Evolutionary conservation across 1,140 invertebrate genomes (phyloP), one percentile per base, ranked within the genome.

Genomic region (Panulirus ornatus): DNA sequence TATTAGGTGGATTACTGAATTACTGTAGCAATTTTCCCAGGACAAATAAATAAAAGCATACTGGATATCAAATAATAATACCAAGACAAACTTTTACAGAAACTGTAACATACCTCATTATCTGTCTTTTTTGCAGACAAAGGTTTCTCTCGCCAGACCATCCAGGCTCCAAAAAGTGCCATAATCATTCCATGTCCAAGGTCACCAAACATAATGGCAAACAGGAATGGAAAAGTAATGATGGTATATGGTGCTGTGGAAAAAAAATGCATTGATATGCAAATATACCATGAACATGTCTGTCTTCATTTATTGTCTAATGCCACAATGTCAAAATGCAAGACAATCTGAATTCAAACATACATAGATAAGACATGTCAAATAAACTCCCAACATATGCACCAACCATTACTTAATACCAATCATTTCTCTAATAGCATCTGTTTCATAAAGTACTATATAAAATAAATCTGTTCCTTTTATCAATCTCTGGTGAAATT

Each of bases 141-240:
- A 38, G 91, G 88, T 54, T 93, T 93, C 91, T 95, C 94, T 88
- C 94, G 94, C 3, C 96, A 58, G n/a, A 96, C 94, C 93, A 96
- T 94, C 93, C 94, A 96, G 0, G 95, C 92, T 40, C 95, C 96
- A 93, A 95, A 95, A 2, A 95, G 91, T 54, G 95, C 93, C 95
- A 96, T 95, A 51, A 96, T 94, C 6, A 95, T 78, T 34, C 98
- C 98, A 94, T 99, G 99, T 1, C 99, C 99, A 92, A 96, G 94
- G 94, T 99, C 99, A 73, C 99, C 99, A 94, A 99, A 99, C 99
- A 99, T 99, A 92, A 99, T 96, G 85, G 97, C 97, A 94, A 99
- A 99, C 66, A 99, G 94, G 95, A 99, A 99, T 38, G 99, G 99
- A 94, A 99, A 99, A 0, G 98, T 99, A 84, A 99, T 98, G 93